phyloP scores from a whole-genome alignment of 2,888 invertebrate genomes.

The Eupithecia pulchellata region DNA sequence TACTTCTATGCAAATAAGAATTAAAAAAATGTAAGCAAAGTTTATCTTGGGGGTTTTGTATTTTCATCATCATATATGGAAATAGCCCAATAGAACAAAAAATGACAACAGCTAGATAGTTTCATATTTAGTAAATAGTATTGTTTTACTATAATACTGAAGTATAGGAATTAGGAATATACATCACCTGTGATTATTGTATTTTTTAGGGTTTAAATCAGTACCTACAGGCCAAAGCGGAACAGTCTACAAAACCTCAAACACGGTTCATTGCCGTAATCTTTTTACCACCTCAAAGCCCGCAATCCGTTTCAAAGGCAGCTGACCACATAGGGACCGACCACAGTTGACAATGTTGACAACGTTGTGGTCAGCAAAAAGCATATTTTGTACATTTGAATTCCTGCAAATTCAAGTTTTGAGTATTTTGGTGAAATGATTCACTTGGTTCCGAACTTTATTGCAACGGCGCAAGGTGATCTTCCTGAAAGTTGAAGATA shows the following conservation, averaged over 20 bases:
- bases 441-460: neutral
- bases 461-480: too few relatives aligned
- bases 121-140: too few relatives aligned
- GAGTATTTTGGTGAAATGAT: neutral
- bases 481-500: too few relatives aligned
- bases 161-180: too few relatives aligned
- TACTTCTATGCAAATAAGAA: neutral
- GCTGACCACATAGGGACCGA: constrained; percentile 58
- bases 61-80: neutral
- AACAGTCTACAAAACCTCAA: constrained; percentile 10
- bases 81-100: too few relatives aligned
- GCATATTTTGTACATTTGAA: constrained; percentile 44
- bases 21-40: neutral
- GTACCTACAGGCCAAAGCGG: neutral
- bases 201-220: neutral
- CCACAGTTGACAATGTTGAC: constrained; percentile 51
- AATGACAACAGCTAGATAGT: too few relatives aligned
- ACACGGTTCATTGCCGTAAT: constrained; percentile 26
- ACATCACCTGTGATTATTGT: too few relatives aligned
- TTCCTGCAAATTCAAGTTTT: neutral
- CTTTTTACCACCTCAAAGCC: constrained; percentile 49
- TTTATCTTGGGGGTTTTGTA: neutral
- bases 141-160: too few relatives aligned
- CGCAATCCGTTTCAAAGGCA: constrained; percentile 56
- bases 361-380: constrained; percentile 63